phyloP scores from a whole-genome alignment of 2,888 invertebrate genomes.

The Embidobia sp. region DNA sequence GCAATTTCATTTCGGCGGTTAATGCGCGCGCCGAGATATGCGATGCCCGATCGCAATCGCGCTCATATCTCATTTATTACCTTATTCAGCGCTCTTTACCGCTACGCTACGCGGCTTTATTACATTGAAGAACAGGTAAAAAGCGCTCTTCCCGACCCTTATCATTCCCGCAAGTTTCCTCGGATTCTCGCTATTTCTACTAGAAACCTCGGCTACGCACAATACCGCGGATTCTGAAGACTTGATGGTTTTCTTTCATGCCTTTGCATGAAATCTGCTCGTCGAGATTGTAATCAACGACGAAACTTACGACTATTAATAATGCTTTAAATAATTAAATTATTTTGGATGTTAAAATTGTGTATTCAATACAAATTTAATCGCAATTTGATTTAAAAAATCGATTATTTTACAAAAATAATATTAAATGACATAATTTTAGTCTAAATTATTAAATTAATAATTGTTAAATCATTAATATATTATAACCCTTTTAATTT shows the following conservation, averaged over 20 bases:
- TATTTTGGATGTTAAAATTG: too few species aligned
- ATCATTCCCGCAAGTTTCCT: conserved; percentile 44
- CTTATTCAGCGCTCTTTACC: conserved; percentile 50
- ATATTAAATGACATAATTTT: too few species aligned
- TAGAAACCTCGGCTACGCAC: conserved; percentile 4
- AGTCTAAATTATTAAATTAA: too few species aligned
- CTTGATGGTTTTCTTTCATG: conserved; percentile 21
- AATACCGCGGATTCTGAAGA: conserved; percentile 21
- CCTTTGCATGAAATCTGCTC: conserved; percentile 11
- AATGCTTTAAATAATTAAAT: too few species aligned
- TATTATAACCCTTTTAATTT: too few species aligned
- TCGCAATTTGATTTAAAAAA: too few species aligned
- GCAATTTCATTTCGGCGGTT: conserved; percentile 48
- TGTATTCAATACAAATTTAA: too few species aligned
- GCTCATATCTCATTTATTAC: conserved; percentile 53
- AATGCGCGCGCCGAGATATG: conserved; percentile 22
- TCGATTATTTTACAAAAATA: too few species aligned
- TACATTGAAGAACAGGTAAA: conserved; percentile 47
- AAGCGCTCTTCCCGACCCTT: conserved; percentile 41
- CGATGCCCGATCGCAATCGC: conserved; percentile 25
- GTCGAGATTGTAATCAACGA: background rate
- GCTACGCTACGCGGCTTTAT: conserved; percentile 31
- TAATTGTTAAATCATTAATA: too few species aligned
- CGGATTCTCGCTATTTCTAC: conserved; percentile 21
- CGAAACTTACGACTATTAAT: too few species aligned